Evolutionary conservation across 2,113 vertebrate species (phyloP).

Genomic region (Carollia perspicillata): DNA sequence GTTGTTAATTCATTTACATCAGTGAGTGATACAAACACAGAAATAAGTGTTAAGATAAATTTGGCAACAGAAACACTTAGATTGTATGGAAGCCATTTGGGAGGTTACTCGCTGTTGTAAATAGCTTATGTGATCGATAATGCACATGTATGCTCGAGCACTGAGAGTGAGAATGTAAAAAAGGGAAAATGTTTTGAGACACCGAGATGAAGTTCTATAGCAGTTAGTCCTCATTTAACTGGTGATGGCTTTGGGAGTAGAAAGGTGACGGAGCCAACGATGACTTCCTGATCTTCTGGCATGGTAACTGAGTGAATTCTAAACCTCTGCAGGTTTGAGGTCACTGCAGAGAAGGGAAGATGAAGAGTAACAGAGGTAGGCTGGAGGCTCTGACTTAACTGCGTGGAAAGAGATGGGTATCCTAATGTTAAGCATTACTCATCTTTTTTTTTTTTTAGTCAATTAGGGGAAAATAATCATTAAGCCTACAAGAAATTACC

Average conservation of each 20-base stretch:
- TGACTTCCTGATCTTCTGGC: not conserved
- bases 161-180: not conserved
- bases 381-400: not conserved
- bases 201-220: not conserved
- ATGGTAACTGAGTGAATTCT: not conserved
- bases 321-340: not conserved
- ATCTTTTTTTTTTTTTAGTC: not conserved
- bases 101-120: not conserved
- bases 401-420: not conserved
- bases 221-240: not conserved
- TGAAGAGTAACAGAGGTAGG: not conserved
- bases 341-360: not conserved
- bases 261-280: not conserved
- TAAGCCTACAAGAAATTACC: not conserved
- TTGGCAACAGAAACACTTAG: not conserved
- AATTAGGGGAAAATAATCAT: not conserved
- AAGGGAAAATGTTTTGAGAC: not conserved
- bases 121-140: not conserved
- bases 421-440: not conserved
- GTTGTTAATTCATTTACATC: not conserved
- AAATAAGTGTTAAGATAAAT: not conserved
- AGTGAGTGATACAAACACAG: not conserved
- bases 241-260: not conserved
- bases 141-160: not conserved
- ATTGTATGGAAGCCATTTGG: not conserved